A percentile compares a stretch with the other conserved stretches of the same genome.
These are phyloP conservation scores for Tetraodon nigroviridis DNA, from an alignment of 2,113 vertebrate genomes.

Conservation along the genomic window DNA sequence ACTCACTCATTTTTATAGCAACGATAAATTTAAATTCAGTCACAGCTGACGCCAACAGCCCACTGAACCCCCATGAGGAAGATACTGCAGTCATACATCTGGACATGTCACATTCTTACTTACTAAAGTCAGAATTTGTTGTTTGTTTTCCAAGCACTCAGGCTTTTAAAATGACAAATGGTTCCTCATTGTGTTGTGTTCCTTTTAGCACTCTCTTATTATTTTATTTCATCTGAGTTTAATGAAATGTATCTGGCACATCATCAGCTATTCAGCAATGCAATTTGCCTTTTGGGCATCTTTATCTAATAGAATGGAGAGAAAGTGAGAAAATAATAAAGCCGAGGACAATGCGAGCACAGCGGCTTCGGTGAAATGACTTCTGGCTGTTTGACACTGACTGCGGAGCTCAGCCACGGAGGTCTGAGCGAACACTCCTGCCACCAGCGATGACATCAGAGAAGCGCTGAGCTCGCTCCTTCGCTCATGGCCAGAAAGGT, in stretches of 20 bases:
- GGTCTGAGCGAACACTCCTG: conserved; percentile 9
- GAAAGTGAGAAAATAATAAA: conserved; percentile 1
- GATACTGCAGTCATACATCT: background rate
- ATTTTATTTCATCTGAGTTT: conserved; percentile 68
- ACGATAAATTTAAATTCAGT: too few relatives aligned
- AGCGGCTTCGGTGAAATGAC: conserved; percentile 27
- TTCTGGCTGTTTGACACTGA: conserved; percentile 21
- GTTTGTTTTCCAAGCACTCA: conserved; percentile 48
- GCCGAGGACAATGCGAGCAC: conserved; percentile 41
- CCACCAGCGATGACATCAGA: conserved; percentile 7
- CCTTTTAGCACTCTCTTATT: conserved; percentile 62
- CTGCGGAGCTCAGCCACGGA: conserved; percentile 6
- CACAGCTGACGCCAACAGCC: background rate
- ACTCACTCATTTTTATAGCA: conserved; percentile 12
- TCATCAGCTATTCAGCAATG: conserved; percentile 60
- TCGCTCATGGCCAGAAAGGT: too few relatives aligned
- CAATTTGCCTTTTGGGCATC: conserved; percentile 64
- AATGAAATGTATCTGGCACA: conserved; percentile 72
- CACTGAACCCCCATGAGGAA: background rate
- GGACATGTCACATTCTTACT: background rate
- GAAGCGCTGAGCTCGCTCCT: background rate
- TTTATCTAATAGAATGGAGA: conserved; percentile 51
- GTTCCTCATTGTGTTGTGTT: conserved; percentile 51
- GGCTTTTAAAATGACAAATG: conserved; percentile 65
- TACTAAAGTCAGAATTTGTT: conserved; percentile 33